These are phyloP conservation scores for Cyclargus thomasi DNA, from an alignment of 1,140 invertebrate genomes.

Conservation along the genomic window DNA sequence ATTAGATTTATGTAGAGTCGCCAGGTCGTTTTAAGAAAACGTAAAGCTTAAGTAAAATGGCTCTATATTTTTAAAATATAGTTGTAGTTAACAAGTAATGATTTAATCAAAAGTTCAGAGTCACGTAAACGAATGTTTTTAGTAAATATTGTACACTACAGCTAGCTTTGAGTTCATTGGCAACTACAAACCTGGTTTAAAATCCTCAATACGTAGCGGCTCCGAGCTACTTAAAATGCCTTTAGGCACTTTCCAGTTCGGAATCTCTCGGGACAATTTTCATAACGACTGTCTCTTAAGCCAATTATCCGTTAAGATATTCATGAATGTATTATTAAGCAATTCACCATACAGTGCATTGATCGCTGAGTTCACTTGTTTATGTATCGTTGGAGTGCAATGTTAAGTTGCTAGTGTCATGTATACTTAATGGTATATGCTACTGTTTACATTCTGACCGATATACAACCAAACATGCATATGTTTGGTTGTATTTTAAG, in stretches of 20 bases:
- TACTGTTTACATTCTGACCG: too few relatives aligned
- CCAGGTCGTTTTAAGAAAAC: too few relatives aligned
- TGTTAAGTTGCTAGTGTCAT: too few relatives aligned
- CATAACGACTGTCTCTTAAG: slow-evolving; percentile 29
- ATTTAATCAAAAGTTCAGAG: neutral
- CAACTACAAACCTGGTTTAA: slow-evolving; percentile 57
- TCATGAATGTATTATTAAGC: slow-evolving; percentile 16
- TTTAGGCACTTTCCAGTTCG: slow-evolving; percentile 29
- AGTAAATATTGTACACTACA: neutral
- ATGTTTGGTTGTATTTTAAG: too few relatives aligned
- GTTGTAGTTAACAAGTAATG: neutral
- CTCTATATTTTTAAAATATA: neutral
- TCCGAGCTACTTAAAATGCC: slow-evolving; percentile 25
- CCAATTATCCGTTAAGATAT: slow-evolving; percentile 30
- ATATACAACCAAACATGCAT: too few relatives aligned
- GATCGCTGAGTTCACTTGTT: neutral
- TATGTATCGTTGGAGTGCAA: neutral
- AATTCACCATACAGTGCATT: neutral
- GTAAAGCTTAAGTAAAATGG: neutral
- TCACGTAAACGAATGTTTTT: neutral
- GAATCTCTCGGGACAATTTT: slow-evolving; percentile 37
- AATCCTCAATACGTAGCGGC: slow-evolving; percentile 43
- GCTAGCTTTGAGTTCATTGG: slow-evolving; percentile 23
- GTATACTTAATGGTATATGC: too few relatives aligned
- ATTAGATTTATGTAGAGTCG: too few relatives aligned